These are phyloP conservation scores for Limnephilus rhombicus DNA, from an alignment of 2,888 invertebrate species.

Conservation along the genomic window DNA sequence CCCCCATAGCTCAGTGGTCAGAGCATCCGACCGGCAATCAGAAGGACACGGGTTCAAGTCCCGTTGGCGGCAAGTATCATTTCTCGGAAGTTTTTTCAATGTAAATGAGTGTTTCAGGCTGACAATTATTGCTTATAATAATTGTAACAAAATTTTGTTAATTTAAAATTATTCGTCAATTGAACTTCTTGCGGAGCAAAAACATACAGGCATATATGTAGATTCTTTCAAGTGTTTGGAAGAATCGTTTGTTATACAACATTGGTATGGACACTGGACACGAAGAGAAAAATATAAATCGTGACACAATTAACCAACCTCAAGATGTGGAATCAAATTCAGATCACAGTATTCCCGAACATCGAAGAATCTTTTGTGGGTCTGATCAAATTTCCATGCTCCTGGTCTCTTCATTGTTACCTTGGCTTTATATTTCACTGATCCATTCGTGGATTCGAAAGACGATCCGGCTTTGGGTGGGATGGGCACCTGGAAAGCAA, in stretches of 20 bases:
- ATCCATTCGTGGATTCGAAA: constrained; percentile 55
- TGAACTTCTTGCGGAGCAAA: background rate
- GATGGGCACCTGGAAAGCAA: constrained; percentile 42
- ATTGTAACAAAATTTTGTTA: too few relatives aligned
- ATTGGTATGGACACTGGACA: background rate
- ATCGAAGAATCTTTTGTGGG: background rate
- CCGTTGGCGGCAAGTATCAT: too few relatives aligned
- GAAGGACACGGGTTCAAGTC: too few relatives aligned
- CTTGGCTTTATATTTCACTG: constrained; percentile 3
- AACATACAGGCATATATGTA: background rate
- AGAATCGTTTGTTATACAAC: too few relatives aligned
- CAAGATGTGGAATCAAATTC: constrained; percentile 2
- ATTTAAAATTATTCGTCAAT: background rate
- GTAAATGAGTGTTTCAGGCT: too few relatives aligned
- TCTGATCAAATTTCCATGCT: background rate
- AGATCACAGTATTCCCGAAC: constrained; percentile 30
- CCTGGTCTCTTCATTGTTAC: constrained; percentile 21
- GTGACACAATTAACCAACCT: background rate
- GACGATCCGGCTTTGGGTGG: constrained; percentile 52
- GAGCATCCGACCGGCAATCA: too few relatives aligned
- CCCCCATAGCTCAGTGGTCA: too few relatives aligned
- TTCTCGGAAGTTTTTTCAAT: too few relatives aligned
- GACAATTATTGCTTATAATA: too few relatives aligned
- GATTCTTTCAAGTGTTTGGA: too few relatives aligned
- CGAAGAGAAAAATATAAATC: background rate